Evolutionary conservation across 2,797 vertebrate genomes (phyloP).

Genomic region (Sebastes jordani): DNA sequence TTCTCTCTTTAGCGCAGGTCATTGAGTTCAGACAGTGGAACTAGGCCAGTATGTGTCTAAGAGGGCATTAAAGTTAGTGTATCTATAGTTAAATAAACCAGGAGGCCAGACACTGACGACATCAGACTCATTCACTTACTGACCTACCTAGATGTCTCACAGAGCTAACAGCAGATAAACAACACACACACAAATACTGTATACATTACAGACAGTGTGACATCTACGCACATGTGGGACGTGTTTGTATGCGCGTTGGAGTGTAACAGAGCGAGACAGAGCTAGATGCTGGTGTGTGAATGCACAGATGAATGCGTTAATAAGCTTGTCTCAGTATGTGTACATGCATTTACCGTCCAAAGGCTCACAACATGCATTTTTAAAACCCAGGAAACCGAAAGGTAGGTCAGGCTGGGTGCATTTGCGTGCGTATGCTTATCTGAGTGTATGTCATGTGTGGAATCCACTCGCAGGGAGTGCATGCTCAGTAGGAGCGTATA

Average conservation of each 20-base stretch:
- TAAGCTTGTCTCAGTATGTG: slow-evolving; percentile 40
- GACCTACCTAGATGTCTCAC: slow-evolving; percentile 31
- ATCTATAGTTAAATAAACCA: slow-evolving; percentile 1
- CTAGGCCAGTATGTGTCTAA: slow-evolving; percentile 1
- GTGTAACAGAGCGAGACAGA: neutral
- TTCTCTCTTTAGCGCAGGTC: slow-evolving; percentile 12
- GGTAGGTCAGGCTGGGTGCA: slow-evolving; percentile 16
- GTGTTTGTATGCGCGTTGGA: neutral
- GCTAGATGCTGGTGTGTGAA: neutral
- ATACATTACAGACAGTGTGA: neutral
- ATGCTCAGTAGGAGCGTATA: slow-evolving; percentile 50
- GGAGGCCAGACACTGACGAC: slow-evolving; percentile 3
- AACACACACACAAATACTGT: neutral
- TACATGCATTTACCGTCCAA: slow-evolving; percentile 46
- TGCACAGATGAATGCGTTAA: slow-evolving; percentile 36
- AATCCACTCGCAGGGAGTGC: slow-evolving; percentile 45
- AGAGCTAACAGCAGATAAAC: neutral
- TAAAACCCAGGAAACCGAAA: slow-evolving; percentile 30
- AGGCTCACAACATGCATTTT: slow-evolving; percentile 47
- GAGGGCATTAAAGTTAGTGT: slow-evolving; percentile 10
- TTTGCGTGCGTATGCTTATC: slow-evolving; percentile 8
- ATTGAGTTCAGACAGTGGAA: slow-evolving; percentile 18
- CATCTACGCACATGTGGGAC: neutral
- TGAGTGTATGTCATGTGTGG: slow-evolving; percentile 21
- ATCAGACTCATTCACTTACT: slow-evolving; percentile 19